Evolutionary conservation across 30 jellyfish, hydroid and myxozoan species (phyloP), one percentile per base, ranked within the genome.

Genomic region (Pelagia noctiluca): DNA sequence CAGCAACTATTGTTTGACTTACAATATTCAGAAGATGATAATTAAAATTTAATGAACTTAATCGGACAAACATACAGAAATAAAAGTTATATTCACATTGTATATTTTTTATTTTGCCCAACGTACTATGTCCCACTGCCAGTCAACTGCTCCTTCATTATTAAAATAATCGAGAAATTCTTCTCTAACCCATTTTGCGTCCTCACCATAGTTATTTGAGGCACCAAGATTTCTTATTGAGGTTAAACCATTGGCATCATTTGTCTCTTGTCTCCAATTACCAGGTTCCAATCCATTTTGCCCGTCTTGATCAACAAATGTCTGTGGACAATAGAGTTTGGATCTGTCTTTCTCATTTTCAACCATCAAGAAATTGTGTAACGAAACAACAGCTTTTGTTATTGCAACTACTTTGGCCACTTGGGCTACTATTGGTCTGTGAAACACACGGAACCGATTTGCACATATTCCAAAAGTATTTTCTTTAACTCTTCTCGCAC

Each of bases 121-220:
- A 23, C 35, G 89, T 71, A 84, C 66, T 34, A 38, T 75, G 38
- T 86, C 80, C 77, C 79, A 38, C 48, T 86, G 96, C 90, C 96
- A 86, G 38, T 48, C 62, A 22, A 61, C 96, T 23, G 90, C 90
- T 10, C 96, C 96, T 75, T 77, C 87, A 53, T 76, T 50, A 3
- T 36, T 75, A 46, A 76, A 75, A 50, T 52, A 84, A 26, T 49
- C 60, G 29, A 16, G 63, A 75, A 86, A 86, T 25, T 66, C 33
- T n/a, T 77, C 85, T 32, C 96, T 30, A 62, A 86, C 85, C 85
- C 50, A 42, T 66, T 75, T 76, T 33, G 96, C 86, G 33, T 71
- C 85, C 30, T 72, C 80, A 46, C 83, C 83, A 42, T 42, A 42
- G 16, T 42, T 42, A 72, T 72, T 72, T n/a, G 80, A 34, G 8